Evolutionary conservation across 2,888 invertebrate species (phyloP).

Genomic region (Zaprionus bogoriensis): DNA sequence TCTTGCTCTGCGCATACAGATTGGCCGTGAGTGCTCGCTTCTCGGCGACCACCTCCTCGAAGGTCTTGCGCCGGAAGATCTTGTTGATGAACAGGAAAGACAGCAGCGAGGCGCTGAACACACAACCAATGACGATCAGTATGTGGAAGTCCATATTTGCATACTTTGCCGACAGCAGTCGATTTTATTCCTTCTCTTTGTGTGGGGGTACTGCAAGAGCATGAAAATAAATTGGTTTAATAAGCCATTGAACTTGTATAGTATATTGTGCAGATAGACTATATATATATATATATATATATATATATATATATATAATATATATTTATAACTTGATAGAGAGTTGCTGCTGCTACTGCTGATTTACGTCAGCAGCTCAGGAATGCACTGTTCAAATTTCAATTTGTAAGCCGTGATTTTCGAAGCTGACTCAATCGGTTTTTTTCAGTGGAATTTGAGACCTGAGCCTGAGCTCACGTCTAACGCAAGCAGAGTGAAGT

Average conservation of each 20-base stretch:
- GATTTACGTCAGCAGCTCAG: no score
- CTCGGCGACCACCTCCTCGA: slow-evolving; percentile 82
- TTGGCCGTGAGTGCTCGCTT: slow-evolving; percentile 82
- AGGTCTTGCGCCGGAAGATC: slow-evolving; percentile 82
- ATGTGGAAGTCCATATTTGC: slow-evolving; percentile 83
- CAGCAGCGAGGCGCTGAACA: slow-evolving; percentile 81
- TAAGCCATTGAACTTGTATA: no score
- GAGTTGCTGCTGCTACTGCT: not conserved
- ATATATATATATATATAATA: not conserved
- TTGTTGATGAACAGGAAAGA: slow-evolving; percentile 82
- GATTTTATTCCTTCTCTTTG: slow-evolving; percentile 23
- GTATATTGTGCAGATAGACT: not conserved
- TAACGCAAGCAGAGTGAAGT: no score
- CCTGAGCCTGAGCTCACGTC: no score
- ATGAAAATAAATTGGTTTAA: not conserved
- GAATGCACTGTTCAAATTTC: no score
- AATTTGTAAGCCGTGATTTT: no score
- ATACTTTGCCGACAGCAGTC: slow-evolving; percentile 65
- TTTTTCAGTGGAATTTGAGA: no score
- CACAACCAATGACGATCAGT: slow-evolving; percentile 82
- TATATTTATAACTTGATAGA: not conserved
- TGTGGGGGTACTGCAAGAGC: slow-evolving; percentile 28
- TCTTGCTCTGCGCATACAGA: slow-evolving; percentile 80
- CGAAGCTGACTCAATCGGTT: no score
- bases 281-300: not conserved